These are phyloP conservation scores for human DNA, from an alignment of 2,113 vertebrate genomes.

Conservation along the genomic window GRCh38 chrX:54453001-54453500, in stretches of 20 bases:
- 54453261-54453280: background rate
- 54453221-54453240: background rate
- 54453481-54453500: background rate
- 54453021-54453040: background rate
- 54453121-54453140: background rate
- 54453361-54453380: constrained; percentile 14
- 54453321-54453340: background rate
- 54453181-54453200: background rate
- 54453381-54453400: background rate
- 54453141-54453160: background rate
- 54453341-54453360: constrained; percentile 17
- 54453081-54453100: background rate
- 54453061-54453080: constrained; percentile 43
- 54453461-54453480: background rate
- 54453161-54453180: background rate
- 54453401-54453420: background rate
- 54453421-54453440: background rate
- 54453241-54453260: constrained; percentile 7
- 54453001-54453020: background rate
- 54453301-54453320: background rate
- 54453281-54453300: background rate
- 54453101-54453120: background rate
- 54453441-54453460: background rate
- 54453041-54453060: constrained; percentile 33
- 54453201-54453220: background rate